Percentiles rank a stretch among this genome's conserved stretches.
phyloP scores from a whole-genome alignment of 2,113 vertebrate species.

The Manacus vitellinus region DNA sequence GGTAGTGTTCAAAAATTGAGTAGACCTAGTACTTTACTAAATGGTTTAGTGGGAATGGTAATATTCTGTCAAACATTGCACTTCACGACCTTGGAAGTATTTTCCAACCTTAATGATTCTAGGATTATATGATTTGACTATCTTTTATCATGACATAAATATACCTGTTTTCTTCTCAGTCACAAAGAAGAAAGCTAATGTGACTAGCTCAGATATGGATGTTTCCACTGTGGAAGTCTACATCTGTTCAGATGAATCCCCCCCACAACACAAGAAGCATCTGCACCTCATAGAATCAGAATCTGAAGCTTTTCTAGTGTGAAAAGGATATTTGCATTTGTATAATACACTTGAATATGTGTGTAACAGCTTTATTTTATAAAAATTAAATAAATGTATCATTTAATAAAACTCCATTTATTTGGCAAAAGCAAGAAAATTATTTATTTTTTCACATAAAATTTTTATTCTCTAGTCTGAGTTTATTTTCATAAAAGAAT shows the following conservation, averaged over 20 bases:
- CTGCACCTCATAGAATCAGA: neutral
- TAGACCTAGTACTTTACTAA: neutral
- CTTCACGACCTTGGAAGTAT: neutral
- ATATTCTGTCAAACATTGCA: neutral
- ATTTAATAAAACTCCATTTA: neutral
- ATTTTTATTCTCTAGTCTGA: neutral
- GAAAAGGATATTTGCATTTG: neutral
- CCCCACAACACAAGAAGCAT: neutral
- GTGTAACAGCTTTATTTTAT: neutral
- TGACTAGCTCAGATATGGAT: neutral
- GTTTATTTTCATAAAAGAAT: neutral
- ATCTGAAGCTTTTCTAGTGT: neutral
- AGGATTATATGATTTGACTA: neutral
- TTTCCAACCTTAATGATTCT: neutral
- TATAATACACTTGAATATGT: neutral
- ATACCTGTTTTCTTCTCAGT: neutral
- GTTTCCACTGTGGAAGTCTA: neutral
- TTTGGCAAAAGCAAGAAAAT: neutral
- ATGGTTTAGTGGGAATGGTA: no score
- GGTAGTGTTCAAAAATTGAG: neutral
- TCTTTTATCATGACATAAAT: neutral
- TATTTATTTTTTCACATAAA: neutral
- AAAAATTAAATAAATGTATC: neutral
- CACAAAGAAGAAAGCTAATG: neutral
- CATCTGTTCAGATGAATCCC: neutral